These are phyloP conservation scores for Drosophila dives DNA, from an alignment of 2,888 invertebrate genomes.

Conservation along the genomic window DNA sequence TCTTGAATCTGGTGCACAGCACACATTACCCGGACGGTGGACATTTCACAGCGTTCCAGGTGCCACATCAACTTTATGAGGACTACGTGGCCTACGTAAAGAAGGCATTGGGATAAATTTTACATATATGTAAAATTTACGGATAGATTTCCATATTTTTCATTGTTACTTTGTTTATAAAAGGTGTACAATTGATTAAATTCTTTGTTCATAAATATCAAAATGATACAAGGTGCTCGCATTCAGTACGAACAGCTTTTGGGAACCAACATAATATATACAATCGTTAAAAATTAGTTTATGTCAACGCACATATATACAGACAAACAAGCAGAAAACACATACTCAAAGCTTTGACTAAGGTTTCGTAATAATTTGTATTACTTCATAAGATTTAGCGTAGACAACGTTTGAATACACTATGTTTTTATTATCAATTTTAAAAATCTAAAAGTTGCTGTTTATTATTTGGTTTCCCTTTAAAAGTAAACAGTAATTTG, in stretches of 20 bases:
- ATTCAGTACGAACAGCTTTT: background rate
- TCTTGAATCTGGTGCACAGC: conserved; percentile 88
- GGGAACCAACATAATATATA: conserved; percentile 12
- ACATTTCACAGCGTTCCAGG: conserved; percentile 94
- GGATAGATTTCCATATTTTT: background rate
- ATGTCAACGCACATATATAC: background rate
- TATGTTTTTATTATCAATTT: background rate
- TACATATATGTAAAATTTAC: background rate
- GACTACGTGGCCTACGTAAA: conserved; percentile 88
- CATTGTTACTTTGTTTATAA: conserved; percentile 13
- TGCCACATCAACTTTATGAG: conserved; percentile 89
- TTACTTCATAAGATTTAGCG: background rate
- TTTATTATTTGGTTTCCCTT: background rate
- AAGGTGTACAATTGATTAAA: background rate
- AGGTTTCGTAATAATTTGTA: background rate
- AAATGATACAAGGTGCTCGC: background rate
- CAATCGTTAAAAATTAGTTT: conserved; percentile 31
- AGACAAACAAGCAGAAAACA: background rate
- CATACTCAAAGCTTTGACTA: background rate
- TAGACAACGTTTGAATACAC: conserved; percentile 7
- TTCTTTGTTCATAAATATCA: conserved; percentile 5
- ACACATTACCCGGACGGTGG: conserved; percentile 90
- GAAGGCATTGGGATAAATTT: conserved; percentile 66
- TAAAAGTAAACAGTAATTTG: background rate
- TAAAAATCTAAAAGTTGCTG: background rate